A percentile compares a stretch with the other conserved stretches of the same genome.
phyloP scores from a whole-genome alignment of 2,888 invertebrate genomes.

The Cistogaster globosa region DNA sequence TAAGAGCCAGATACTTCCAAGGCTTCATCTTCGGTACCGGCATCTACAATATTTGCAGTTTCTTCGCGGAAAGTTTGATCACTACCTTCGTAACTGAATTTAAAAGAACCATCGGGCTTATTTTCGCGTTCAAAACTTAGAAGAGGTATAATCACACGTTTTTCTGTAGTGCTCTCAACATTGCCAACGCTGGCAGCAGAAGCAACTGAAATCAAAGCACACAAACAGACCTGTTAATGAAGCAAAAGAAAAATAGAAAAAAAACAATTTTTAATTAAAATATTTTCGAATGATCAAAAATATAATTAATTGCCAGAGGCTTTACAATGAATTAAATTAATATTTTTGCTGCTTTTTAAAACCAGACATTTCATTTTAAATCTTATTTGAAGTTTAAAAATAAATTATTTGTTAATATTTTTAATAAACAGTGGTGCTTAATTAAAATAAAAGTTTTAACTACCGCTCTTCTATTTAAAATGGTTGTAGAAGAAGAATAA shows the following conservation, averaged over 20 bases:
- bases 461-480: not conserved
- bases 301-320: not conserved
- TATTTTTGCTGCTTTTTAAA: not conserved
- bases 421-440: not conserved
- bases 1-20: conserved; percentile 80
- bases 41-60: conserved; percentile 74
- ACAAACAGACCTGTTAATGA: conserved; percentile 73
- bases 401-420: not conserved
- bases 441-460: not conserved
- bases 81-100: conserved; percentile 78
- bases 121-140: conserved; percentile 76
- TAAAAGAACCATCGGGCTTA: conserved; percentile 79
- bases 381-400: not conserved
- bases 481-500: too few species aligned
- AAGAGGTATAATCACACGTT: conserved; percentile 75
- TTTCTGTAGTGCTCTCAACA: conserved; percentile 73
- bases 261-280: conserved; percentile 21
- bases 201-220: conserved; percentile 74
- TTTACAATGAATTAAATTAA: conserved; percentile 4
- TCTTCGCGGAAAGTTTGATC: conserved; percentile 79
- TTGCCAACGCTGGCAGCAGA: conserved; percentile 75
- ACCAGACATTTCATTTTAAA: not conserved
- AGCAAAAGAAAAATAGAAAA: conserved; percentile 2
- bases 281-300: not conserved
- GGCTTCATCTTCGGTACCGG: conserved; percentile 79